These are phyloP conservation scores for Rhimphoctona megacephalus DNA, from an alignment of 2,888 invertebrate genomes.

Conservation along the genomic window DNA sequence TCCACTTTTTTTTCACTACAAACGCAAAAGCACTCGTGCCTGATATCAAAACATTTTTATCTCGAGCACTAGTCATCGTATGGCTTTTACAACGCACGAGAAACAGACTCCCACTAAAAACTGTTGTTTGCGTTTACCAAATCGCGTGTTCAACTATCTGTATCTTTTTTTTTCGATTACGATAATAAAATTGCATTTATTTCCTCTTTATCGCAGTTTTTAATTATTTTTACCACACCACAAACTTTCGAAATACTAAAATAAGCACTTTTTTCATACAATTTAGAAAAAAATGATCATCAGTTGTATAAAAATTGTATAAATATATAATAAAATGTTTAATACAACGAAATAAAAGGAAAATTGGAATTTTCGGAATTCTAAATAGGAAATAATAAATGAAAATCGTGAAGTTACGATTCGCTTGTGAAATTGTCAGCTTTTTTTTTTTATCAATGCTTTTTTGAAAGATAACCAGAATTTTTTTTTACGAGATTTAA, in stretches of 20 bases:
- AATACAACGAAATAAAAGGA: not conserved
- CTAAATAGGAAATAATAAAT: conserved; percentile 38
- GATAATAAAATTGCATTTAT: not conserved
- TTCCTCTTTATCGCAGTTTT: not conserved
- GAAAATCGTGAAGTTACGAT: conserved; percentile 24
- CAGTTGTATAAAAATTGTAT: not conserved
- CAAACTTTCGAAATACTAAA: not conserved
- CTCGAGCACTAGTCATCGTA: conserved; percentile 36
- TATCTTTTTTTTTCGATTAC: not conserved
- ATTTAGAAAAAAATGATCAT: too few relatives aligned
- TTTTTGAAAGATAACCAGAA: conserved; percentile 14
- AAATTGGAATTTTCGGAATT: not conserved
- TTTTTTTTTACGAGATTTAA: conserved; percentile 15
- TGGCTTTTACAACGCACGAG: not conserved
- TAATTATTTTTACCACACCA: not conserved
- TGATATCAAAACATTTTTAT: conserved; percentile 29
- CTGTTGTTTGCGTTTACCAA: not conserved
- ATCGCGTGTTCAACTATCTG: not conserved
- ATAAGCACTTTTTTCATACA: too few relatives aligned
- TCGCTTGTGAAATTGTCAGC: conserved; percentile 36
- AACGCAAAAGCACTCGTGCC: not conserved
- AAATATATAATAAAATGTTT: not conserved
- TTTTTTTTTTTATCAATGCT: conserved; percentile 11
- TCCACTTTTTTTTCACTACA: not conserved
- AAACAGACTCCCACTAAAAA: not conserved